Base-by-base conservation (phyloP, 2,113 vertebrate species). In the Sigmodon hispidus region DNA sequence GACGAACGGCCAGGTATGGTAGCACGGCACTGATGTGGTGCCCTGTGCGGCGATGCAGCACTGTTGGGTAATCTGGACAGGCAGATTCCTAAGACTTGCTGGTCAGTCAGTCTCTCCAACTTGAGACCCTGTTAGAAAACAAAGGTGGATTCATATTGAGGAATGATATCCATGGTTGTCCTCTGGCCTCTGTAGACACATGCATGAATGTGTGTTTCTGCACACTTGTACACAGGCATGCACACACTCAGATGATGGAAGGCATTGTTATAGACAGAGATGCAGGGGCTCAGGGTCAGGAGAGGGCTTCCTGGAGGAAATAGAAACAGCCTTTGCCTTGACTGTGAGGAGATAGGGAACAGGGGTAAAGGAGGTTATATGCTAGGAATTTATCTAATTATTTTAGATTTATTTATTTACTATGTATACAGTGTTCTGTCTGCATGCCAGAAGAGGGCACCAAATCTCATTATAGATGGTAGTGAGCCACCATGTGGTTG, bases 251-350 rank as follows among this genome's bases (percentile, higher is more conserved):
- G 4, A 16, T 12, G 5, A 59, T 8, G 12, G 29, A 34, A 61
- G 16, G 12, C 3, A 31, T 73, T 69, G 26, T 3, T 73, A 75
- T 65, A 89, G 52, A 52, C 3, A 7, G 85, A 92, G n/a, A 52
- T 87, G 3, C 0, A 4, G 89, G 36, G 63, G n/a, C 43, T 50
- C 57, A 43, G 40, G 40, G 52, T 45, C 24, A 50, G 69, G 61
- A 83, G 43, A 63, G 34, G 69, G 8, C 84, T 94, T 91, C 69
- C 43, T 80, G 57, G 84, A 84, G 76, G 90, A 90, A 94, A 85
- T 10, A 26, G 61, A 65, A 63, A 72, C 67, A 57, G 36, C 24
- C 7, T 83, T 83, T 26, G n/a, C 26, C 52, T 83, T 40, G 24
- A 59, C 80, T 43, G 61, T 61, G 55, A 83, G 11, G 19, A 55